Percentiles rank a stretch among this genome's conserved stretches.
These are phyloP conservation scores for Lepilemur ruficaudatus DNA, from an alignment of 2,797 vertebrate species.

Conservation along the genomic window DNA sequence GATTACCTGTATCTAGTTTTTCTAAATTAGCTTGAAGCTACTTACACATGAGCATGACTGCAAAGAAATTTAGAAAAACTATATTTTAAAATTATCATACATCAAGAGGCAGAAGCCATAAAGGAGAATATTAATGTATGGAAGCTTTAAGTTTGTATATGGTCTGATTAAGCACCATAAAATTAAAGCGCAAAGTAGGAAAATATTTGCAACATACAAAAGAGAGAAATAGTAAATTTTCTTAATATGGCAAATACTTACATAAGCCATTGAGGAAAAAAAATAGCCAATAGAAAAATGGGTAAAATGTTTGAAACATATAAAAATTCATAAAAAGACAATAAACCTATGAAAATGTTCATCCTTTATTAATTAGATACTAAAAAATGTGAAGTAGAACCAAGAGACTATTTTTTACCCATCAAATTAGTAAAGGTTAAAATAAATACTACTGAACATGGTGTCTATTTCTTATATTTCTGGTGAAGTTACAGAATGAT, in stretches of 20 bases:
- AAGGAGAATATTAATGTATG: neutral
- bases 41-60: neutral
- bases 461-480: neutral
- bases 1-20: slow-evolving; percentile 16
- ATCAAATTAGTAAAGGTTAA: neutral
- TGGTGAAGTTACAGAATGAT: neutral
- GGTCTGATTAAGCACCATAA: neutral
- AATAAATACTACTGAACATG: neutral
- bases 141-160: neutral
- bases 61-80: neutral
- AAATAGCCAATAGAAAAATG: neutral
- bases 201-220: neutral
- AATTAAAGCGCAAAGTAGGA: neutral
- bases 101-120: neutral
- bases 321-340: neutral
- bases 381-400: neutral
- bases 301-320: neutral
- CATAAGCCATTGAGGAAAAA: neutral
- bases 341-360: neutral
- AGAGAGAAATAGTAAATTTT: neutral
- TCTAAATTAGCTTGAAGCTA: slow-evolving; percentile 28
- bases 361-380: neutral
- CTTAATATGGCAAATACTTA: neutral
- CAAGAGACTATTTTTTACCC: neutral
- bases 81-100: neutral